Conservation (phyloP, 2,113 vertebrate species). For the Leucoraja erinaceus region DNA sequence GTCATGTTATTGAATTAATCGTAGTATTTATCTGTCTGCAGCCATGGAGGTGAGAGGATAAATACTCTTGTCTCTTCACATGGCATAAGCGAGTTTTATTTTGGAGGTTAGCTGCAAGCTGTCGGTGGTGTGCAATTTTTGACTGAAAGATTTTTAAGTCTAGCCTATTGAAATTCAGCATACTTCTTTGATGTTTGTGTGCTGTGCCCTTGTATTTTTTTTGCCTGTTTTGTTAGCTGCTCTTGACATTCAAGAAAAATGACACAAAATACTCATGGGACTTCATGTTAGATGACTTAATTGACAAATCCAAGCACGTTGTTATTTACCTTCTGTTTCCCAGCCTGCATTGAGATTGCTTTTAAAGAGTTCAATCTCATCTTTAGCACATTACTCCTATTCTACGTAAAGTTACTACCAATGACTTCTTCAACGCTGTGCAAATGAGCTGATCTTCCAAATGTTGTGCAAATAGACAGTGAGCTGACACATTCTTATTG, state of each 20-base stretch:
- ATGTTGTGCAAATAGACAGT: not conserved
- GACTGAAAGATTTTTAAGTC: slow-evolving; percentile 4
- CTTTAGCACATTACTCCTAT: not conserved
- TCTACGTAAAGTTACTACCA: not conserved
- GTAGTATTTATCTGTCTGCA: not conserved
- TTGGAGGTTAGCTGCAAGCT: not conserved
- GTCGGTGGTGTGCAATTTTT: not conserved
- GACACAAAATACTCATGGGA: not conserved
- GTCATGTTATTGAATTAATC: not conserved
- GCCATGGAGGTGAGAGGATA: not conserved
- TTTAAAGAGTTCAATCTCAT: not conserved
- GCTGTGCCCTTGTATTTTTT: not conserved
- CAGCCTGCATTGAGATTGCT: not conserved
- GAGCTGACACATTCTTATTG: not conserved
- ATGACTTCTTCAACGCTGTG: not conserved
- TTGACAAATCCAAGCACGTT: not conserved
- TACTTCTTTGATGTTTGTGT: not conserved
- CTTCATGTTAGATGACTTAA: not conserved
- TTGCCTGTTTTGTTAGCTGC: not conserved
- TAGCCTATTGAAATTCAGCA: not conserved
- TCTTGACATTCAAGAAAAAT: not conserved
- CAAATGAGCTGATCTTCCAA: not conserved
- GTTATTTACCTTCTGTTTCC: not conserved
- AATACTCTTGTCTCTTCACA: not conserved
- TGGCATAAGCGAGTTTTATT: not conserved